Percentiles rank a stretch among this genome's conserved stretches.
Conservation (phyloP, 2,888 invertebrate species). For the Zootermopsis nevadensis region DNA sequence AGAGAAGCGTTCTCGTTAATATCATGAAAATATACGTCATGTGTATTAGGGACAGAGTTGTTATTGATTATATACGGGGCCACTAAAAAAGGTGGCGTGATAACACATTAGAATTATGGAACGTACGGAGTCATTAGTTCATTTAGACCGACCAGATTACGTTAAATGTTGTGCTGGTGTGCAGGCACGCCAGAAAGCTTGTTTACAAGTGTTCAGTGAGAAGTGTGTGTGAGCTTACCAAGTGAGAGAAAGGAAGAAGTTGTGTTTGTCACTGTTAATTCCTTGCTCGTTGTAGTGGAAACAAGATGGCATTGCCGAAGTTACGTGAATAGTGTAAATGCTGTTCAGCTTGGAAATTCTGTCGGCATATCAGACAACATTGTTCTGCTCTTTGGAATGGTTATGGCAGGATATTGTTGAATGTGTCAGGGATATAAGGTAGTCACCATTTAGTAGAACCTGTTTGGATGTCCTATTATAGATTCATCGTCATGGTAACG, state of each 20-base stretch:
- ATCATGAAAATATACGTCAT: no score
- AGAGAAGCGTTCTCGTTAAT: no score
- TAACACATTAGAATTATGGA: not conserved
- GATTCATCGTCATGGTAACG: not conserved
- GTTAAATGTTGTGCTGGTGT: not conserved
- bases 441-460: constrained; percentile 1
- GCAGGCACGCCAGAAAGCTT: not conserved
- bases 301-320: not conserved
- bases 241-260: not conserved
- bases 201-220: no score
- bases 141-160: not conserved
- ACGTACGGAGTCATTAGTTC: not conserved
- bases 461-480: constrained; percentile 14
- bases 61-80: not conserved
- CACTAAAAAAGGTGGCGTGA: not conserved
- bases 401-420: constrained; percentile 6
- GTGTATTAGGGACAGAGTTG: no score
- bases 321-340: not conserved
- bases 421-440: constrained; percentile 25
- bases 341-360: not conserved
- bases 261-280: no score
- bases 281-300: not conserved
- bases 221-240: no score
- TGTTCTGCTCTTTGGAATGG: not conserved
- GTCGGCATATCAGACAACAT: constrained; percentile 7